These are phyloP conservation scores for Uria lomvia DNA, from an alignment of 2,113 vertebrate species.

Conservation along the genomic window DNA sequence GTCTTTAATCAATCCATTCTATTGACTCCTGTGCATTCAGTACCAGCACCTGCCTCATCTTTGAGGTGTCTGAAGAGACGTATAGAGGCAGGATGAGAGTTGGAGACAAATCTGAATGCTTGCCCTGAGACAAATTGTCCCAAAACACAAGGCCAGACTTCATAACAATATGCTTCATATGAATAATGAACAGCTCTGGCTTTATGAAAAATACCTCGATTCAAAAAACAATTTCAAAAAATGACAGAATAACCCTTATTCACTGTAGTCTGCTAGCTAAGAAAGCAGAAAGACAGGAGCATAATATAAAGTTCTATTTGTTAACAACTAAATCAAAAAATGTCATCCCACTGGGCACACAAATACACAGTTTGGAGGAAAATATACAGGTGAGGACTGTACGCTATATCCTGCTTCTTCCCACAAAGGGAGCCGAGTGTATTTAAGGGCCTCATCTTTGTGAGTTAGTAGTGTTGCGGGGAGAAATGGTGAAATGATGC, in stretches of 20 bases:
- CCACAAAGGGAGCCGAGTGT: background rate
- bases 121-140: background rate
- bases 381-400: background rate
- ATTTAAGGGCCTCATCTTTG: background rate
- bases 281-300: background rate
- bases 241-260: background rate
- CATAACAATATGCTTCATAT: background rate
- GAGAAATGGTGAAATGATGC: constrained; percentile 15
- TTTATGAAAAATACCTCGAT: constrained; percentile 5
- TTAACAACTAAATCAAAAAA: constrained; percentile 25
- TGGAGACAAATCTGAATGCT: background rate
- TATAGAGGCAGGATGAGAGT: background rate
- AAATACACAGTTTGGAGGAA: background rate
- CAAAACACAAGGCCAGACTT: background rate
- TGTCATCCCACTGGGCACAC: background rate
- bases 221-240: background rate
- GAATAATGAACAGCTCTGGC: constrained; percentile 1
- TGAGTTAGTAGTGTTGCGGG: constrained; percentile 23
- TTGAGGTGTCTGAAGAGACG: background rate
- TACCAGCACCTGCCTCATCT: background rate
- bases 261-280: background rate
- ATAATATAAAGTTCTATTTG: background rate
- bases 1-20: background rate
- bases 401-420: background rate
- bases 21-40: background rate